Base-by-base conservation (phyloP, 2,797 vertebrate species). In the Borostomias antarcticus region DNA sequence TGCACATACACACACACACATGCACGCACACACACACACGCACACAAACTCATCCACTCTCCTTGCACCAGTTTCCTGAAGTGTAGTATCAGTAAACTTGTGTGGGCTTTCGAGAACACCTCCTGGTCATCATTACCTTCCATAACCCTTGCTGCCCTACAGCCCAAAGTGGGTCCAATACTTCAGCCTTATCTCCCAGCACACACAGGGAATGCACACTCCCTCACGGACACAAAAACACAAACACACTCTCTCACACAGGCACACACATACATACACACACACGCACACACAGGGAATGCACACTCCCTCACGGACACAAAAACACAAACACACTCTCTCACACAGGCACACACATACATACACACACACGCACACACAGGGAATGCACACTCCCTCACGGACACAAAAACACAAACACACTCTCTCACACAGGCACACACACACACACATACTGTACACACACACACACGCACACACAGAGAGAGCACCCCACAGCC, bases 21-120 rank as follows among this genome's bases (percentile, higher is more conserved):
- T 47, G 5, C 47, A 71, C n/a, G 11, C 37, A 3, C 9, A 3
- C 33, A 54, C 58, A 64, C 45, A 51, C 23, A 61, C n/a, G 13
- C 64, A 69, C 59, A 52, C 69, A 69, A 62, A 65, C 52, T 15
- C 33, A 29, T 50, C 25, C 45, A 58, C 64, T 67, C 66, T n/a
- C 62, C 40, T 19, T 47, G 77, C 54, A 70, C 68, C 61, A 62
- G 2, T 72, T 45, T 72, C 76, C 73, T 6, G 21, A 30, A 11
- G 52, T 19, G 11, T 58, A 35, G 30, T 58, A 33, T 53, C 26
- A 23, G 29, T 58, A 25, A 58, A 58, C 23, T 15, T 58, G 57
- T 63, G 85, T 89, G 84, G 86, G 85, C 84, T 86, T 84, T 82
- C 76, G 67, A 66, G 82, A 73, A 29, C 69, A 73, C 61, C 77